Conservation (phyloP, 2,113 vertebrate genomes). For the Embiotoca jacksoni region DNA sequence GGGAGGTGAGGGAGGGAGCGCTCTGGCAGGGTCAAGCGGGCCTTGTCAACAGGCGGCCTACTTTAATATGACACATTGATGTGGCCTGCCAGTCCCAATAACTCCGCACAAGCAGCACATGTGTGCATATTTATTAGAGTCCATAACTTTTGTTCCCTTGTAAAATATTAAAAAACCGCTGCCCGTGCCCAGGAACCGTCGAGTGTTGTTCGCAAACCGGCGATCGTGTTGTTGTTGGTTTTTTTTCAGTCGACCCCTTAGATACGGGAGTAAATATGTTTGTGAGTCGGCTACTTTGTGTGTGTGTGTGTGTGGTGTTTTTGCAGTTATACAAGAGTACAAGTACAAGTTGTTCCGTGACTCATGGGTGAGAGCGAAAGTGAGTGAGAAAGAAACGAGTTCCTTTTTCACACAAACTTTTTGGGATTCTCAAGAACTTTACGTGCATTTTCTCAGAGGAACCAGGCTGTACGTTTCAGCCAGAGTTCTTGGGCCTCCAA, state of each 20-base stretch:
- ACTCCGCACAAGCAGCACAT: conserved; percentile 78
- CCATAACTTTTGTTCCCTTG: conserved; percentile 76
- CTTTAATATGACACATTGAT: conserved; percentile 85
- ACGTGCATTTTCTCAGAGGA: too few relatives aligned
- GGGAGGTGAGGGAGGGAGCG: conserved; percentile 1
- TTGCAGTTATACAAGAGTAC: background rate
- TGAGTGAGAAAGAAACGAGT: too few relatives aligned
- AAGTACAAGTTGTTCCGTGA: background rate
- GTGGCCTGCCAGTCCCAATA: conserved; percentile 79
- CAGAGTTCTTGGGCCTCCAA: too few relatives aligned
- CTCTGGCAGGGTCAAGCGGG: conserved; percentile 76
- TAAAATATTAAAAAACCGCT: conserved; percentile 73
- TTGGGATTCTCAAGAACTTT: too few relatives aligned
- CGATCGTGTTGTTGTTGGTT: conserved; percentile 27
- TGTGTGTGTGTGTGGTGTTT: conserved; percentile 1
- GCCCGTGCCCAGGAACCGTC: conserved; percentile 64
- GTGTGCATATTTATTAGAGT: conserved; percentile 80
- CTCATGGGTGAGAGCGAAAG: background rate
- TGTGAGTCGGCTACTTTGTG: conserved; percentile 12
- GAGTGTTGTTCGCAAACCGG: conserved; percentile 71
- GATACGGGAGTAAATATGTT: conserved; percentile 33
- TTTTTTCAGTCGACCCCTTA: conserved; percentile 36
- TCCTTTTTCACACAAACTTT: too few relatives aligned
- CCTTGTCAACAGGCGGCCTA: conserved; percentile 77
- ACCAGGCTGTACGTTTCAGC: too few relatives aligned